A percentile compares a stretch with the other conserved stretches of the same genome.
Conservation (phyloP, 1,140 invertebrate species). For the Neuroterus valhalla region DNA sequence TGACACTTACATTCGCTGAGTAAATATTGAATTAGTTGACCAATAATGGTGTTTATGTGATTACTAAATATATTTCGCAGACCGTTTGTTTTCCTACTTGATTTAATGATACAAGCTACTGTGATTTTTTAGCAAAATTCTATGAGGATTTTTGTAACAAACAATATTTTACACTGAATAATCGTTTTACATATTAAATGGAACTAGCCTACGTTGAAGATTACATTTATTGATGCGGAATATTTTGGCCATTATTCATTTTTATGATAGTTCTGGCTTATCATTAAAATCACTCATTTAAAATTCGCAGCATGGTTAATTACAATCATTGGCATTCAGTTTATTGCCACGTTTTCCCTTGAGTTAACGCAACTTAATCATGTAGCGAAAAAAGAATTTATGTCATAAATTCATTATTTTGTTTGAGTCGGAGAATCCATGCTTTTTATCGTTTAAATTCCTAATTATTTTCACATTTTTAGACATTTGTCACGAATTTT, state of each 20-base stretch:
- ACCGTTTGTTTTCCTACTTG: constrained; percentile 14
- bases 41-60: constrained; percentile 7
- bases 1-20: constrained; percentile 44
- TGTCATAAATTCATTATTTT: too few relatives aligned
- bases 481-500: not conserved
- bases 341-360: not conserved
- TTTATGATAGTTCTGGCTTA: not conserved
- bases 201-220: constrained; percentile 13
- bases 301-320: not conserved
- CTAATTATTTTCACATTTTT: too few relatives aligned
- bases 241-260: not conserved
- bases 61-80: constrained; percentile 13
- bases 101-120: constrained; percentile 37
- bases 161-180: not conserved
- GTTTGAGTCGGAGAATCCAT: too few relatives aligned
- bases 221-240: constrained; percentile 11
- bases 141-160: constrained; percentile 1
- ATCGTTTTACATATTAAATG: constrained; percentile 8
- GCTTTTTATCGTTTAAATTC: too few relatives aligned
- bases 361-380: not conserved
- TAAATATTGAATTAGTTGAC: constrained; percentile 18
- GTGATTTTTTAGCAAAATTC: constrained; percentile 32
- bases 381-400: not conserved
- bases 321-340: not conserved
- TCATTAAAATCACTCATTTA: constrained; percentile 9